Base-by-base conservation (phyloP, 1,140 invertebrate species). In the Scaptomyza graminum region DNA sequence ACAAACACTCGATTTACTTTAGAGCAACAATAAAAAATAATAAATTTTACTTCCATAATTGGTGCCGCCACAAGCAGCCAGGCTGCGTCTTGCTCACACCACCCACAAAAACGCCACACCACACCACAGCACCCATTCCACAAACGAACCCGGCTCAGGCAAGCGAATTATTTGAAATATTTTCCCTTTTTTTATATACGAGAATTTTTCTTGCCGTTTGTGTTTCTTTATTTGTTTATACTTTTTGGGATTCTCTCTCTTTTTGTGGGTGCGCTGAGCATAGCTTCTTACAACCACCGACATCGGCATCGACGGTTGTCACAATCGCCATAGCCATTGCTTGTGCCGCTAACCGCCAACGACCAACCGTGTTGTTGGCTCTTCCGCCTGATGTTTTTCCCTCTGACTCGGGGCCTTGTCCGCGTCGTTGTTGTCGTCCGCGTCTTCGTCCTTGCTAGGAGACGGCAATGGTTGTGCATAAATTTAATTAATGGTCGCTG, bases 1-100 rank as follows among this genome's bases (percentile, higher is more conserved):
- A 77, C 72, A 74, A 77, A 74, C 74, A 70, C 71, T 66, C 74
- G 76, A 79, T 79, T 79, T 76, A 76, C 69, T 76, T 79, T 76
- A 66, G 57, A 79, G 63, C 76, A 79, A 76, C 73, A 79, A 79
- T 79, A 79, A 79, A 78, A 79, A 76, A 79, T 79, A 79, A 79
- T 79, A 79, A 79, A 79, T 79, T 79, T 76, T 68, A 61, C 73
- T 79, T 76, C 69, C 76, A 79, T 79, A 79, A 79, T 79, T 79
- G 76, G 76, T 73, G 74, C 74, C 76, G 74, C 76, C 76, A 76
- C 76, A 79, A 75, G 76, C 76, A 76, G 76, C 76, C 76, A 44
- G 62, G 41, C 50, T 75, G 46, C 73, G 76, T 75, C 75, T 78
- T 78, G 46, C 55, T 22, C 34, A 52, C 49, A 41, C 46, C 25